Percentiles rank a stretch among this genome's conserved stretches.
Evolutionary conservation across 2,888 invertebrate genomes (phyloP).

Genomic region (Ophraella communa): DNA sequence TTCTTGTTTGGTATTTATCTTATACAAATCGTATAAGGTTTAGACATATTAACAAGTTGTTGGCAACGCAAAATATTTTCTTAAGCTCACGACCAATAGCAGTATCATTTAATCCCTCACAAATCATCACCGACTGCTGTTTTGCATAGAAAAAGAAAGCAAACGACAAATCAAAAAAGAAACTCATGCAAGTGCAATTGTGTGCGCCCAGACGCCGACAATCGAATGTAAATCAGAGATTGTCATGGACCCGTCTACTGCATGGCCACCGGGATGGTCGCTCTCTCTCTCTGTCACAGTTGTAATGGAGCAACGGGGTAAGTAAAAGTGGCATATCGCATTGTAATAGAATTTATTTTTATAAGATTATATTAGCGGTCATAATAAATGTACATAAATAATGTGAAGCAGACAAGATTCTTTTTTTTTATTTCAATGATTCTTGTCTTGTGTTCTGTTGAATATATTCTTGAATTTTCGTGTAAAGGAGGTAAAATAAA

Average conservation of each 20-base stretch:
- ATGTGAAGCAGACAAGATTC: no score
- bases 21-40: neutral
- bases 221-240: conserved; percentile 35
- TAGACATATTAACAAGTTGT: neutral
- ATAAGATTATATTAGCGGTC: no score
- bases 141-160: neutral
- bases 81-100: neutral
- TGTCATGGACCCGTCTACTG: conserved; percentile 13
- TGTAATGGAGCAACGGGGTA: conserved; percentile 6
- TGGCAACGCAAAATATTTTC: neutral
- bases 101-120: neutral
- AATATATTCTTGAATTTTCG: no score
- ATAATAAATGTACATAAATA: no score
- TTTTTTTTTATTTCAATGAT: no score
- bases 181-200: conserved; percentile 27
- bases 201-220: conserved; percentile 32
- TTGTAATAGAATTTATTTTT: neutral
- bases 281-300: conserved; percentile 1
- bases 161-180: conserved; percentile 20
- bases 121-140: neutral
- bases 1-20: no score
- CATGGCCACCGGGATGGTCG: conserved; percentile 15
- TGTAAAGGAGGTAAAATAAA: no score
- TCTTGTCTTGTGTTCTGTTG: no score
- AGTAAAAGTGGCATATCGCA: neutral